These are phyloP conservation scores for Hemiprocne comata DNA, from an alignment of 2,113 vertebrate genomes.

Conservation along the genomic window DNA sequence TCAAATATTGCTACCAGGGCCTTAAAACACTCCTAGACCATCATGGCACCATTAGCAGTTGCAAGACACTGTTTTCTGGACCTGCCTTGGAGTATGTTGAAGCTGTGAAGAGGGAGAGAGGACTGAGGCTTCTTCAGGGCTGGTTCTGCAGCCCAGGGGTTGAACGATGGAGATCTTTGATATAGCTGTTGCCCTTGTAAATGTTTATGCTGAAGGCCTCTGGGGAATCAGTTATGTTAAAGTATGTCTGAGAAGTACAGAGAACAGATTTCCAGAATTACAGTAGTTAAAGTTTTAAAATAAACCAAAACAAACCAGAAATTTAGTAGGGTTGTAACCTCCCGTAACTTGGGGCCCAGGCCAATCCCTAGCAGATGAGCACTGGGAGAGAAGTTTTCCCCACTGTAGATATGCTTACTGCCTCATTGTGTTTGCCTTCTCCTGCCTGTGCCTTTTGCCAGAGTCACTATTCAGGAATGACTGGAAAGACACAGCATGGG, in stretches of 20 bases:
- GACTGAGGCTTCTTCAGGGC: not conserved
- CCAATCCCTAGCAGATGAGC: not conserved
- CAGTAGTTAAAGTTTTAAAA: not conserved
- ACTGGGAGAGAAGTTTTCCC: not conserved
- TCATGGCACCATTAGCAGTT: not conserved
- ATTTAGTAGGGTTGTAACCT: not conserved
- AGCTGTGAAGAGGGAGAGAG: not conserved
- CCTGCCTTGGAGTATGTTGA: not conserved
- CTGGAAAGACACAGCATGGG: not conserved
- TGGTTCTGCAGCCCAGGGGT: not conserved
- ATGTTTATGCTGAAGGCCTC: not conserved
- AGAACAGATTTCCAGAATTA: not conserved
- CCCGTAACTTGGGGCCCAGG: not conserved
- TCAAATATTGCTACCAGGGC: not conserved
- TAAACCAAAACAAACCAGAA: not conserved
- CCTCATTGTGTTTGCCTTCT: not conserved
- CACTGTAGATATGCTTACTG: not conserved
- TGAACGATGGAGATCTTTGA: not conserved
- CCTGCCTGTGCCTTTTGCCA: not conserved
- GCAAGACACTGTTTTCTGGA: not conserved
- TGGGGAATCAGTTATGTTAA: not conserved
- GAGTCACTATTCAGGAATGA: not conserved
- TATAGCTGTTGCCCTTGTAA: not conserved
- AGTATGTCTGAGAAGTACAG: not conserved
- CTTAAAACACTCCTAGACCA: not conserved